Conservation (phyloP, 2,888 invertebrate species). For the Cistogaster globosa region DNA sequence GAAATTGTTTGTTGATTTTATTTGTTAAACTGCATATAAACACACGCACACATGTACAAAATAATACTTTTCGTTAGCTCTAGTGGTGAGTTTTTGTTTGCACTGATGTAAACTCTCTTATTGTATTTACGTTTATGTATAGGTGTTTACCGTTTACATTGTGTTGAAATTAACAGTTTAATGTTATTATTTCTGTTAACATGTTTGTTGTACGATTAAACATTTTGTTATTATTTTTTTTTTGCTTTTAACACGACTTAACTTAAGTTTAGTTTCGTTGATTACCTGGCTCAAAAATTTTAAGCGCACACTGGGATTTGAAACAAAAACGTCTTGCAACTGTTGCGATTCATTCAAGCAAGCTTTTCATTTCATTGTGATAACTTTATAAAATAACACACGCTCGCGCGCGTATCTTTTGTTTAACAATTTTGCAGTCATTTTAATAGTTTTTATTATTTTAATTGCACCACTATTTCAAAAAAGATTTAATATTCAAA, state of each 20-base stretch:
- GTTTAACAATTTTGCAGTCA: slow-evolving; percentile 35
- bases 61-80: neutral
- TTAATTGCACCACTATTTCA: neutral
- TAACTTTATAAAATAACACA: slow-evolving; percentile 80
- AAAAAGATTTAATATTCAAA: too few species aligned
- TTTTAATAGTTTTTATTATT: neutral
- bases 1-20: neutral
- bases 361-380: slow-evolving; percentile 83
- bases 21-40: neutral
- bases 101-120: slow-evolving; percentile 32
- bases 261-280: slow-evolving; percentile 64
- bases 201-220: slow-evolving; percentile 20
- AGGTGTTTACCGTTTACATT: slow-evolving; percentile 24
- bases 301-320: slow-evolving; percentile 75
- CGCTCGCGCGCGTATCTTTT: slow-evolving; percentile 76
- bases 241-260: slow-evolving; percentile 57
- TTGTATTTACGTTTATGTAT: neutral
- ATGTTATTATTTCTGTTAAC: slow-evolving; percentile 44
- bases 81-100: slow-evolving; percentile 43
- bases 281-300: slow-evolving; percentile 72
- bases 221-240: slow-evolving; percentile 26
- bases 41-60: neutral
- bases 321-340: slow-evolving; percentile 82
- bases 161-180: slow-evolving; percentile 23
- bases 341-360: slow-evolving; percentile 81